Conservation (phyloP, 2,797 vertebrate genomes). For the Oreonectes daqikongensis region DNA sequence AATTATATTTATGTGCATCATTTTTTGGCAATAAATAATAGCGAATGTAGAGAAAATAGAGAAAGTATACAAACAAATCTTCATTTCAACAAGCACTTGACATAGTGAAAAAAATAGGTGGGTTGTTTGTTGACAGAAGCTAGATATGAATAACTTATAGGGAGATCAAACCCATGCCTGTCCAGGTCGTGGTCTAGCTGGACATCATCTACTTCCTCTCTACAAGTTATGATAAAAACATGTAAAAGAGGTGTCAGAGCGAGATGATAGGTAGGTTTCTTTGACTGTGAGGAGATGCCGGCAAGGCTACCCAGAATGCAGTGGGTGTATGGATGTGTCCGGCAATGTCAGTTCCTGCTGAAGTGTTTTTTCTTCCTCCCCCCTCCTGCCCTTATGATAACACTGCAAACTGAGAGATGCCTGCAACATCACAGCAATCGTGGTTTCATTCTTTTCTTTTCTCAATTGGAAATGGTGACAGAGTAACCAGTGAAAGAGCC, state of each 20-base stretch:
- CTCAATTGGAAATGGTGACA: constrained; percentile 51
- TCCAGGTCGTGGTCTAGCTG: constrained; percentile 4
- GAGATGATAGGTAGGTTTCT: constrained; percentile 14
- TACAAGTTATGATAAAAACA: constrained; percentile 38
- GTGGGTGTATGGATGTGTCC: constrained; percentile 31
- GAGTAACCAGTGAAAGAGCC: constrained; percentile 37
- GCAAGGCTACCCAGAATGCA: constrained; percentile 17
- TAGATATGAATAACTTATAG: constrained; percentile 3
- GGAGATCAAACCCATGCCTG: constrained; percentile 27
- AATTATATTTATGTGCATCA: constrained; percentile 2
- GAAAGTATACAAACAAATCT: background rate
- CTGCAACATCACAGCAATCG: constrained; percentile 38
- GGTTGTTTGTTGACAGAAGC: background rate
- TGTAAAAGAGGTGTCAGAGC: constrained; percentile 37
- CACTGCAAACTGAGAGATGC: constrained; percentile 38
- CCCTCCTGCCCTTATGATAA: constrained; percentile 31
- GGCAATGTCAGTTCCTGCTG: constrained; percentile 24
- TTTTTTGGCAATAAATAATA: background rate
- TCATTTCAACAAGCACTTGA: background rate
- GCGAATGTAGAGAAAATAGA: too few species aligned
- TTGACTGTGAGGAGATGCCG: constrained; percentile 12
- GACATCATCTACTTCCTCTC: constrained; percentile 27
- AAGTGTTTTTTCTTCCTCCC: constrained; percentile 28
- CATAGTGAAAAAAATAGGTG: background rate
- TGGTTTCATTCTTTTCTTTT: constrained; percentile 35